Evolutionary conservation across 2,888 invertebrate species (phyloP).

Genomic region (Metallyticus violacea): DNA sequence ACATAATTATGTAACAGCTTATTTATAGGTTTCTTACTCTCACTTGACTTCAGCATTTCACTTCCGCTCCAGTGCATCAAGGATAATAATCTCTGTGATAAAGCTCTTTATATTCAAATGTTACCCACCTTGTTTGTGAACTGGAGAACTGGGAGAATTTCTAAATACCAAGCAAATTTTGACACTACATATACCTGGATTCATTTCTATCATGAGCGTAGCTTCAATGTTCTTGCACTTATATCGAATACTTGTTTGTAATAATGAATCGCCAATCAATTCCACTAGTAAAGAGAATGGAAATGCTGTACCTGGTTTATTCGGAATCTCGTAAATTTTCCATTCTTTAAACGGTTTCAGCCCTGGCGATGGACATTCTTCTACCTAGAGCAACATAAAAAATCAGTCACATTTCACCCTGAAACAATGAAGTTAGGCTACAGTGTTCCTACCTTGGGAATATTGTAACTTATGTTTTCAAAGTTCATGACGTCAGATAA

Average conservation of each 20-base stretch:
- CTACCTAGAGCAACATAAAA: not conserved
- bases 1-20: no score
- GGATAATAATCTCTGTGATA: no score
- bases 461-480: constrained; percentile 34
- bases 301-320: constrained; percentile 54
- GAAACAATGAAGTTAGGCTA: not conserved
- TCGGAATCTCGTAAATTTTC: constrained; percentile 59
- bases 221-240: not conserved
- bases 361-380: constrained; percentile 39
- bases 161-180: not conserved
- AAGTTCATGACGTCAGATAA: constrained; percentile 62
- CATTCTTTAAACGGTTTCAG: constrained; percentile 54
- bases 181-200: constrained; percentile 6
- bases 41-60: no score
- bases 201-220: not conserved
- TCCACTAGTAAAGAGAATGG: not conserved
- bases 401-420: not conserved
- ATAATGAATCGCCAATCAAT: no score
- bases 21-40: no score
- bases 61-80: no score
- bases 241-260: no score
- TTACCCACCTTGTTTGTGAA: no score
- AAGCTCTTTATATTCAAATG: no score
- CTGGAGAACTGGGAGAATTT: not conserved
- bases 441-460: not conserved